Conservation (phyloP, 2,113 vertebrate genomes). For the Pterocles burchelli region DNA sequence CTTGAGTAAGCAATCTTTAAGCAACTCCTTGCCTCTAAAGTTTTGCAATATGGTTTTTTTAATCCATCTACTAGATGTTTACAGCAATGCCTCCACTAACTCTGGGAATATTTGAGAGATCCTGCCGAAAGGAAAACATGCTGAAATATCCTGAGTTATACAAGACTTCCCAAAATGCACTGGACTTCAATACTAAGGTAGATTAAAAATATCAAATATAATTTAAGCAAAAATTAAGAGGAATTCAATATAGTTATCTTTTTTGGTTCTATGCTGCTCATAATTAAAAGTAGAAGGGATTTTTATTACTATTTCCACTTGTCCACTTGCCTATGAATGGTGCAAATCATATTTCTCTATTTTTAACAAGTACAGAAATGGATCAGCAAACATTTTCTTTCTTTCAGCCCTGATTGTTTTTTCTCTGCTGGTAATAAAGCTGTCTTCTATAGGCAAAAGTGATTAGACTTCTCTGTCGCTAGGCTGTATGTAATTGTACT, state of each 20-base stretch:
- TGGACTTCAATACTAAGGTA: constrained; percentile 99
- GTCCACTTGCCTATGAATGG: neutral
- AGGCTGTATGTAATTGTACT: constrained; percentile 54
- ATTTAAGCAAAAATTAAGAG: neutral
- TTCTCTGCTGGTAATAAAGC: constrained; percentile 75
- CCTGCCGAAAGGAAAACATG: constrained; percentile 98
- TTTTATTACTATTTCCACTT: neutral
- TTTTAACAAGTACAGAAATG: neutral
- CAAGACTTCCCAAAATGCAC: constrained; percentile 96
- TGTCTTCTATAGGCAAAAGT: constrained; percentile 56
- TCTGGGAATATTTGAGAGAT: constrained; percentile 97
- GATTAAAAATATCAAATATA: neutral
- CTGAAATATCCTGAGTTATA: constrained; percentile 97
- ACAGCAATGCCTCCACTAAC: constrained; percentile 96
- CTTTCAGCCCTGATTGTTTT: neutral
- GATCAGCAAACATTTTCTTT: neutral
- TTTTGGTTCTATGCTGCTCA: neutral
- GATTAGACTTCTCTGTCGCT: constrained; percentile 28
- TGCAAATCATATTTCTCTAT: neutral
- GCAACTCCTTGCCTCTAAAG: neutral
- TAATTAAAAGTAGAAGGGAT: neutral
- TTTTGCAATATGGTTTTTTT: neutral
- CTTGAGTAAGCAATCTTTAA: neutral
- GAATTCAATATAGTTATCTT: neutral
- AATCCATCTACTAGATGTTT: constrained; percentile 81